phyloP scores from a whole-genome alignment of 2,888 invertebrate genomes.

The Abscondita cerata region DNA sequence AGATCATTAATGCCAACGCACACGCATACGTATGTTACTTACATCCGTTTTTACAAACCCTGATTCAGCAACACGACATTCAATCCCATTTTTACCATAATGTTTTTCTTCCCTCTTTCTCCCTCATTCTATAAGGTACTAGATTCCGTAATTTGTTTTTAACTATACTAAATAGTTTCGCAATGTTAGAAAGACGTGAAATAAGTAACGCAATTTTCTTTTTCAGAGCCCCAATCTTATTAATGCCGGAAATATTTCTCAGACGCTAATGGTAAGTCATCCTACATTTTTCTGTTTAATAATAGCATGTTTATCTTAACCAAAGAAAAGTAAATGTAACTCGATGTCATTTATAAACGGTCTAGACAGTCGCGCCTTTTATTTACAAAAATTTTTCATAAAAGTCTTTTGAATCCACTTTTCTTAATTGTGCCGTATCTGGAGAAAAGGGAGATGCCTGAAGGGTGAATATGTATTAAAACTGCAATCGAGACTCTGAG shows the following conservation, averaged over 20 bases:
- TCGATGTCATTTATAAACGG: conserved; percentile 1
- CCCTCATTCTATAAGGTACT: no score
- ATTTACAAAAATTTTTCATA: conserved; percentile 50
- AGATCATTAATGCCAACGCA: conserved; percentile 12
- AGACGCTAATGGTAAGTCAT: background rate
- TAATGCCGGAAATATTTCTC: background rate
- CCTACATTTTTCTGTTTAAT: no score
- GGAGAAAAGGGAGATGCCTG: conserved; percentile 27
- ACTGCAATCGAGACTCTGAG: no score
- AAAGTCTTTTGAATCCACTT: conserved; percentile 46
- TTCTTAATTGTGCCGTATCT: conserved; percentile 46
- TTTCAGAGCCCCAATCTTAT: background rate
- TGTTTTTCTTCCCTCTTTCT: background rate
- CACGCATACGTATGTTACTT: conserved; percentile 10
- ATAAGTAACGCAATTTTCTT: background rate
- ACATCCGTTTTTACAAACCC: conserved; percentile 11
- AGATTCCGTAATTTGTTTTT: no score
- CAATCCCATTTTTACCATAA: background rate
- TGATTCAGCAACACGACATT: conserved; percentile 10
- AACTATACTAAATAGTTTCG: no score
- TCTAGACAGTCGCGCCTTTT: conserved; percentile 38
- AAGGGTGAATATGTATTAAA: conserved; percentile 26
- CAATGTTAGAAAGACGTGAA: no score
- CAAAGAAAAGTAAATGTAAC: conserved; percentile 1
- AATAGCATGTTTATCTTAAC: background rate